Percentiles rank a stretch among this genome's conserved stretches.
Evolutionary conservation across 2,888 invertebrate genomes (phyloP).

Genomic region (Mactromeris polynyma): DNA sequence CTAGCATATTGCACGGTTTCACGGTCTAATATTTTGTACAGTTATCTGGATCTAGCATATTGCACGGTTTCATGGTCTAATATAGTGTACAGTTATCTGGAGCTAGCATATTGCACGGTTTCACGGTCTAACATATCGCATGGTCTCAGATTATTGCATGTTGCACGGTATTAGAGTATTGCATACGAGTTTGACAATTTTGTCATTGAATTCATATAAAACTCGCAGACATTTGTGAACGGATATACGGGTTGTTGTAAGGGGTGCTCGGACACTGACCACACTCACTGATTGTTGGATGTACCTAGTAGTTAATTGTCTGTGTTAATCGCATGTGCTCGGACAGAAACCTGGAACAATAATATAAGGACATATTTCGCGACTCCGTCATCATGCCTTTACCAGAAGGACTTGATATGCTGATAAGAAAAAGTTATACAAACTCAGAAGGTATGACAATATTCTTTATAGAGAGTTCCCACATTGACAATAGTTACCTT

Average conservation of each 20-base stretch:
- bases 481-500: too few species aligned
- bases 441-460: conserved; percentile 4
- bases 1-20: too few species aligned
- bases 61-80: too few species aligned
- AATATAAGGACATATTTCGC: not conserved
- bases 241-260: too few species aligned
- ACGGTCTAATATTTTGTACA: too few species aligned
- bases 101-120: too few species aligned
- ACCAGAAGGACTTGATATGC: conserved; percentile 39
- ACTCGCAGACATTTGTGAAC: not conserved
- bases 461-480: not conserved
- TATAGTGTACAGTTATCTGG: too few species aligned
- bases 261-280: too few species aligned
- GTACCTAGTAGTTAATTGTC: not conserved
- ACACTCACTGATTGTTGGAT: not conserved
- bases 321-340: not conserved
- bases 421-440: conserved; percentile 24
- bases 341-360: not conserved
- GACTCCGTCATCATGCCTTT: conserved; percentile 14
- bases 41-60: too few species aligned
- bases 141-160: too few species aligned
- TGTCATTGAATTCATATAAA: not conserved
- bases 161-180: too few species aligned
- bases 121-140: too few species aligned
- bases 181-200: not conserved